phyloP scores from a whole-genome alignment of 2,797 vertebrate genomes.

The Pipistrellus nathusii region DNA sequence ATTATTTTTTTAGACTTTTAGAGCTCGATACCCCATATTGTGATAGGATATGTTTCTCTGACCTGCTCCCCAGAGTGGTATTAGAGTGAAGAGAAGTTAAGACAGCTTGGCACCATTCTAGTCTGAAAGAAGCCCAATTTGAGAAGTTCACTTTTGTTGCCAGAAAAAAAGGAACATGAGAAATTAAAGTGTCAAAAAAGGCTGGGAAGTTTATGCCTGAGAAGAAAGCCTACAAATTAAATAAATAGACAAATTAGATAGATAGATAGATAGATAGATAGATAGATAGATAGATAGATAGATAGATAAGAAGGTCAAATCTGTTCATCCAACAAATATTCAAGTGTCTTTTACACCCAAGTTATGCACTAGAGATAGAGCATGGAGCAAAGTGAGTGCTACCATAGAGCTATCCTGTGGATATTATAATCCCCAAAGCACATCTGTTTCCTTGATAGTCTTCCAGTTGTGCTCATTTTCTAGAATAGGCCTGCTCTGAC shows the following conservation, averaged over 20 bases:
- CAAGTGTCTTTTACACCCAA: neutral
- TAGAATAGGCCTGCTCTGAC: neutral
- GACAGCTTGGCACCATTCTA: conserved; percentile 33
- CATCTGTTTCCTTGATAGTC: neutral
- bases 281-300: no score
- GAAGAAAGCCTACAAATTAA: neutral
- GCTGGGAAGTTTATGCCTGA: neutral
- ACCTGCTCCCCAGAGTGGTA: conserved; percentile 8
- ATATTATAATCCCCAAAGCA: neutral
- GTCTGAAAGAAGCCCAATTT: neutral
- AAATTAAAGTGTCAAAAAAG: neutral
- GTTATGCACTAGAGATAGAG: neutral
- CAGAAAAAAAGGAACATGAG: conserved; percentile 44
- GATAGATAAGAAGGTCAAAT: neutral
- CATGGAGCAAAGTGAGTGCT: neutral
- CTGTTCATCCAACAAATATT: neutral
- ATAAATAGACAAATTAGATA: neutral
- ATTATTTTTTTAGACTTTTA: conserved; percentile 67
- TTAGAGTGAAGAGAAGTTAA: conserved; percentile 4
- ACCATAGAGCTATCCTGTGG: no score
- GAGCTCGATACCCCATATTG: neutral
- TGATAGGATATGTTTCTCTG: conserved; percentile 47
- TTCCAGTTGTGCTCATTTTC: neutral
- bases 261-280: no score
- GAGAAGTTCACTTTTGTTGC: conserved; percentile 14